phyloP scores from a whole-genome alignment of 2,888 invertebrate genomes.

The Stenolophus ochropezus region DNA sequence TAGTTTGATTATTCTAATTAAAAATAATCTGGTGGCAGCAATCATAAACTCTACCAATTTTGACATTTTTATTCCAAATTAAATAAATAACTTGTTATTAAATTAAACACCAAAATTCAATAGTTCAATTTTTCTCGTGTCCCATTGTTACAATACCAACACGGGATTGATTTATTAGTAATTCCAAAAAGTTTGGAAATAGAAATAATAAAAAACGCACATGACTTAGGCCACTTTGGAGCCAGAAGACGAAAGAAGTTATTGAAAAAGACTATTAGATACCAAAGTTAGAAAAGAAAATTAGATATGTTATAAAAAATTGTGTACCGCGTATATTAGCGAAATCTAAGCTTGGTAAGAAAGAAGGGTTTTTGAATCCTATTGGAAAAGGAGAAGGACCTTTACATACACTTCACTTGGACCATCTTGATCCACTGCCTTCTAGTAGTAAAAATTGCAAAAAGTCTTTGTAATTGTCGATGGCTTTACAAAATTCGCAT shows the following conservation, averaged over 20 bases:
- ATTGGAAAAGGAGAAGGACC: conserved; percentile 11
- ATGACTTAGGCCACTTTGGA: conserved; percentile 46
- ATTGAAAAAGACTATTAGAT: conserved; percentile 47
- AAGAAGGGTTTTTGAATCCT: conserved; percentile 55
- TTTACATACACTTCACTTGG: conserved; percentile 11
- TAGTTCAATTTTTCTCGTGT: too few relatives aligned
- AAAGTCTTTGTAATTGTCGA: conserved; percentile 26
- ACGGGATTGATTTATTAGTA: conserved; percentile 56
- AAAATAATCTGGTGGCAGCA: too few relatives aligned
- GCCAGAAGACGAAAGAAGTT: conserved; percentile 40
- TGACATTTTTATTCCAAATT: too few relatives aligned
- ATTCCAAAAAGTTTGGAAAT: conserved; percentile 45
- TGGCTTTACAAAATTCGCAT: conserved; percentile 13
- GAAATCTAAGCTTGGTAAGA: conserved; percentile 5
- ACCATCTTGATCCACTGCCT: conserved; percentile 18
- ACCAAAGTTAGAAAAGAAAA: conserved; percentile 39
- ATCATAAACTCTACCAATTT: too few relatives aligned
- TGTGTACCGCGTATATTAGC: conserved; percentile 54
- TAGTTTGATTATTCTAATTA: too few relatives aligned
- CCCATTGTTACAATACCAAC: too few relatives aligned
- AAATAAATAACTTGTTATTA: too few relatives aligned
- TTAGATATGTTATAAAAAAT: conserved; percentile 40
- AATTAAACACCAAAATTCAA: too few relatives aligned
- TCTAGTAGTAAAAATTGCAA: conserved; percentile 12
- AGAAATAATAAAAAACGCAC: conserved; percentile 35